Evolutionary conservation across 1,140 invertebrate genomes (phyloP).

Genomic region (Atta colombica): DNA sequence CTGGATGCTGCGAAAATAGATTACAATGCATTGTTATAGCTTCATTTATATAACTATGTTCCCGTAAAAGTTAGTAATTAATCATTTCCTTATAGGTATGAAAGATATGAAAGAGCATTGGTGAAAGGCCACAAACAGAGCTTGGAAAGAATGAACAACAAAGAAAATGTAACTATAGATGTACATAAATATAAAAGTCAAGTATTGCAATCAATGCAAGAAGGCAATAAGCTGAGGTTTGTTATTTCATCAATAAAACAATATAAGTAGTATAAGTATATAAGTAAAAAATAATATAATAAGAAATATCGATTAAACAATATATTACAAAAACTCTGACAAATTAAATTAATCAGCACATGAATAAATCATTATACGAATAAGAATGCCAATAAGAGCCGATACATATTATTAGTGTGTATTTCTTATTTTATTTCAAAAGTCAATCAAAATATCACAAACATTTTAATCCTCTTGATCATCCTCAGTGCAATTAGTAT

Average conservation of each 20-base stretch:
- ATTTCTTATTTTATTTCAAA: too few species aligned
- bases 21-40: neutral
- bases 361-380: too few species aligned
- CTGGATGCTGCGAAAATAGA: neutral
- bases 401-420: too few species aligned
- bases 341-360: too few species aligned
- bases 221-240: conserved; percentile 88
- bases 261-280: too few species aligned
- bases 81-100: conserved; percentile 75
- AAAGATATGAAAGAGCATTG: conserved; percentile 88
- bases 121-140: conserved; percentile 87
- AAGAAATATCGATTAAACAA: too few species aligned
- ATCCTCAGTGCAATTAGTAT: too few species aligned
- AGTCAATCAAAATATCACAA: too few species aligned
- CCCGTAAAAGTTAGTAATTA: conserved; percentile 11
- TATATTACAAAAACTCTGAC: too few species aligned
- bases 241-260: conserved; percentile 23
- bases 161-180: conserved; percentile 84
- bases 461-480: too few species aligned
- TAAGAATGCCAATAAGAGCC: too few species aligned
- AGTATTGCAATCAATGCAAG: conserved; percentile 85
- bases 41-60: neutral
- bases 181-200: conserved; percentile 84
- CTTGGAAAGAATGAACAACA: conserved; percentile 82
- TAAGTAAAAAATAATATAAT: too few species aligned